Evolutionary conservation across 2,888 invertebrate species (phyloP).

Genomic region (Nebria salina): DNA sequence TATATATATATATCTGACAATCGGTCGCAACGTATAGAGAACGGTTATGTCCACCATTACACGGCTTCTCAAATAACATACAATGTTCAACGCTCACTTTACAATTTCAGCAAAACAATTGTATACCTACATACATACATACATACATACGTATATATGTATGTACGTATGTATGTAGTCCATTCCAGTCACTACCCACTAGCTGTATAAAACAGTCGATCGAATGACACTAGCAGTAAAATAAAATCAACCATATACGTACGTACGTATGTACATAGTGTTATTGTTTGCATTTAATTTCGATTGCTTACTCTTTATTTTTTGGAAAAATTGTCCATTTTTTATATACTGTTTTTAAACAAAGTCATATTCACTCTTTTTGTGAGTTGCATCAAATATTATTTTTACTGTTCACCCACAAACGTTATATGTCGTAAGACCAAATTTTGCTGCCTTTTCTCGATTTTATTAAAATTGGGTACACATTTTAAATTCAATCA

Average conservation of each 20-base stretch:
- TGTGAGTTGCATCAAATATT: no score
- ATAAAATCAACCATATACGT: neutral
- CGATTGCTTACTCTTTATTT: no score
- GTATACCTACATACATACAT: conserved; percentile 32
- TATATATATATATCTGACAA: conserved; percentile 8
- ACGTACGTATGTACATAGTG: neutral
- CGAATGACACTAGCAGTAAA: neutral
- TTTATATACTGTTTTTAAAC: no score
- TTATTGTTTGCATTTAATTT: neutral
- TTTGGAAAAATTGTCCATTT: no score
- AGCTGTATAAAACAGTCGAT: neutral
- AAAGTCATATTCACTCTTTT: no score
- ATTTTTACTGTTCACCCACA: no score
- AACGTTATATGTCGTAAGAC: no score
- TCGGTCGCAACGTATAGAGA: conserved; percentile 26
- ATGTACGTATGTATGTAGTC: neutral
- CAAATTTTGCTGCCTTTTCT: no score
- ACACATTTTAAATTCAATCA: no score
- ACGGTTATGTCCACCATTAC: conserved; percentile 52
- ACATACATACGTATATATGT: no score
- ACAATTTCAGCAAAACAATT: conserved; percentile 51
- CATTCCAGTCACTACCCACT: conserved; percentile 20
- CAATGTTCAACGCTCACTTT: conserved; percentile 54
- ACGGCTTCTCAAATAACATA: conserved; percentile 53
- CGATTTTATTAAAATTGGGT: no score